These are phyloP conservation scores for Cataglyphis livida DNA, from an alignment of 2,888 invertebrate species.

Conservation along the genomic window DNA sequence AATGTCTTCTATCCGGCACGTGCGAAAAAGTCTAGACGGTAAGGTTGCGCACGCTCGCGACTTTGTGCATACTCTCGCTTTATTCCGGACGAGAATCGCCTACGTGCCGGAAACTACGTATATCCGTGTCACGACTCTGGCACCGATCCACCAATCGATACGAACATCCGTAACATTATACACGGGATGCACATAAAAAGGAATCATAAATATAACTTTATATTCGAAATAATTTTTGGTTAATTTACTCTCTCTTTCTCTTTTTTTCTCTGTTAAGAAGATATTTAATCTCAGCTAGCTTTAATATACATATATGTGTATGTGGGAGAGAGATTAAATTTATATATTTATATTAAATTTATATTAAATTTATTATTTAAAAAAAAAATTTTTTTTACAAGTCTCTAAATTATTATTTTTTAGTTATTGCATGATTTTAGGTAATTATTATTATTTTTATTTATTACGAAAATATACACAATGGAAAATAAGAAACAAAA, in stretches of 20 bases:
- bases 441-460: neutral
- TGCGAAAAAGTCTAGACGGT: slow-evolving; percentile 51
- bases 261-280: neutral
- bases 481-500: neutral
- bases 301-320: neutral
- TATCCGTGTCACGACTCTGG: slow-evolving; percentile 67
- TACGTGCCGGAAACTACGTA: slow-evolving; percentile 72
- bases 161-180: slow-evolving; percentile 18
- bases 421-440: neutral
- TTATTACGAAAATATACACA: neutral
- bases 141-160: slow-evolving; percentile 45
- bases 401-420: neutral
- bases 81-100: slow-evolving; percentile 40
- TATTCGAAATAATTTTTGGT: slow-evolving; percentile 5
- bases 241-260: neutral
- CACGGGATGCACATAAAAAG: neutral
- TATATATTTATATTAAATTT: neutral
- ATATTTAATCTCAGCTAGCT: neutral
- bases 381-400: neutral
- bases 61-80: slow-evolving; percentile 41
- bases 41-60: slow-evolving; percentile 36
- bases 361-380: neutral
- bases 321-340: neutral
- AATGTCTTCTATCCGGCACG: slow-evolving; percentile 58
- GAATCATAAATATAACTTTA: neutral